A percentile compares a stretch with the other conserved stretches of the same genome.
Evolutionary conservation across 2,888 invertebrate genomes (phyloP).

Genomic region (Cotesia congregata): DNA sequence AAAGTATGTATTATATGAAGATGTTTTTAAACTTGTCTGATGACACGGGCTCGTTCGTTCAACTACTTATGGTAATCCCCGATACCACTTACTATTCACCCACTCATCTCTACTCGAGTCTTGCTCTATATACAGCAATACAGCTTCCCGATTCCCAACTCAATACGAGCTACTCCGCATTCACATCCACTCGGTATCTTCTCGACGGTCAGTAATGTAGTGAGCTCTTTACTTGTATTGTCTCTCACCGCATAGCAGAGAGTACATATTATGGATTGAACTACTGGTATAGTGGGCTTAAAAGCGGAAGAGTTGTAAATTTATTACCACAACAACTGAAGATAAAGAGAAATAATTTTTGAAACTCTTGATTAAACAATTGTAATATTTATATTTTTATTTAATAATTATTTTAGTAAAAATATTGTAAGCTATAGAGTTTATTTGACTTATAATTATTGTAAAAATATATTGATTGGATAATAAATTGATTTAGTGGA

Average conservation of each 20-base stretch:
- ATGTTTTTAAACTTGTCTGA: constrained; percentile 5
- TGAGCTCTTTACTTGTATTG: not conserved
- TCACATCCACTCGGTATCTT: constrained; percentile 17
- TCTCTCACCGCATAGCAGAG: not conserved
- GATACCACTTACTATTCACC: not conserved
- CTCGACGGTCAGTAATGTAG: constrained; percentile 30
- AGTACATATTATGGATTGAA: not conserved
- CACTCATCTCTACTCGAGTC: not conserved
- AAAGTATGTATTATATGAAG: constrained; percentile 2
- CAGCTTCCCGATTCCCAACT: not conserved
- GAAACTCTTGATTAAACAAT: too few species aligned
- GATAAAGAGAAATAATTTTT: too few species aligned
- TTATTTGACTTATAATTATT: too few species aligned
- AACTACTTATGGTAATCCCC: constrained; percentile 10
- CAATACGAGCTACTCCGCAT: constrained; percentile 9
- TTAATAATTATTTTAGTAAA: too few species aligned
- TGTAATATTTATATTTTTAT: too few species aligned
- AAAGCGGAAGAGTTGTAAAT: too few species aligned
- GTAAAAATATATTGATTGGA: too few species aligned
- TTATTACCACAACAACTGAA: too few species aligned
- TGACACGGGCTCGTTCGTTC: constrained; percentile 1
- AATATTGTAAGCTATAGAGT: too few species aligned
- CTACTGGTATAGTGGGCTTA: too few species aligned
- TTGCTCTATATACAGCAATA: too few species aligned
- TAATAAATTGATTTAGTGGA: not conserved